Evolutionary conservation across 1,140 invertebrate genomes (phyloP).

Genomic region (Zophobas morio): DNA sequence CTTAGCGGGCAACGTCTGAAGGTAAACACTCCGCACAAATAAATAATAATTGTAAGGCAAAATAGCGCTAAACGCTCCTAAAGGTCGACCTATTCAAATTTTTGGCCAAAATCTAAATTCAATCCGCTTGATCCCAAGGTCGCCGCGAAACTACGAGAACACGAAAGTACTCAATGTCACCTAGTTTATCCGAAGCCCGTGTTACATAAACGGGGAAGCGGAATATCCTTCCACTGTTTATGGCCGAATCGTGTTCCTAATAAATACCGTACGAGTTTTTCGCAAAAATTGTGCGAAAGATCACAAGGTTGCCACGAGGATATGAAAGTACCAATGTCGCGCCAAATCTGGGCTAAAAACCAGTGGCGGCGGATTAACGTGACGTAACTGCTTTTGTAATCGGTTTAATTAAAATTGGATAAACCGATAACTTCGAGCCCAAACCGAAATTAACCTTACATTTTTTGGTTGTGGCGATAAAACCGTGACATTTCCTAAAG

Average conservation of each 20-base stretch:
- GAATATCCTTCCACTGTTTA: background rate
- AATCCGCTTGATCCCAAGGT: constrained; percentile 7
- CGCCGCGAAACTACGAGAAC: constrained; percentile 2
- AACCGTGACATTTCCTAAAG: constrained; percentile 11
- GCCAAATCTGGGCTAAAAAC: constrained; percentile 8
- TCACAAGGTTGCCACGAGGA: background rate
- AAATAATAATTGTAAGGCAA: background rate
- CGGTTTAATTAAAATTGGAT: too few relatives aligned
- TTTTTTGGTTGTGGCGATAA: too few relatives aligned
- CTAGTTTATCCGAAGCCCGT: background rate
- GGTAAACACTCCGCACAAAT: background rate
- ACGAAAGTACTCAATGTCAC: constrained; percentile 29
- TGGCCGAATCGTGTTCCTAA: background rate
- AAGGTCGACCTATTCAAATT: constrained; percentile 24
- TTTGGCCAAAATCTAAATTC: constrained; percentile 20
- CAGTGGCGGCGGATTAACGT: background rate
- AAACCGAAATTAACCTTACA: too few relatives aligned
- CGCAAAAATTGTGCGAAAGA: background rate
- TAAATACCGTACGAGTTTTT: background rate
- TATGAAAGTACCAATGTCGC: constrained; percentile 17
- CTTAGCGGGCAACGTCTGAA: background rate
- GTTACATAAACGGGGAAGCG: constrained; percentile 14
- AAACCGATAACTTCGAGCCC: too few relatives aligned
- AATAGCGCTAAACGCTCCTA: constrained; percentile 1
- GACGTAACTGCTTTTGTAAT: too few relatives aligned